Conservation (phyloP, 2,113 vertebrate species). For the Heterocephalus glaber region DNA sequence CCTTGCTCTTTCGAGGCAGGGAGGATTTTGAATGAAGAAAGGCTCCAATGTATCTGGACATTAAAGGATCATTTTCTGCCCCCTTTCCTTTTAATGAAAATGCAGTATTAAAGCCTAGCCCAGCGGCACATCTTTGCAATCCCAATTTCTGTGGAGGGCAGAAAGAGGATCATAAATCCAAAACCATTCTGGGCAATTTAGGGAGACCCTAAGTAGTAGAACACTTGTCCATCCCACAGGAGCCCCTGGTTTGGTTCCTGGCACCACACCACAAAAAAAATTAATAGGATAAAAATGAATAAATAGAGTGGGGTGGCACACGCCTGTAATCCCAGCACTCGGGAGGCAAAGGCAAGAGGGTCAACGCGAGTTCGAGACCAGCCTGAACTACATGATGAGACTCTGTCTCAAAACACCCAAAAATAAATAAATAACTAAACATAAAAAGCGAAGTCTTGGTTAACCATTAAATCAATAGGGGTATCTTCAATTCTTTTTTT, state of each 20-base stretch:
- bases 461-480: background rate
- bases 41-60: background rate
- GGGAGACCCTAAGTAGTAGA: background rate
- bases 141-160: background rate
- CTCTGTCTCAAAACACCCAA: background rate
- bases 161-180: background rate
- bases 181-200: background rate
- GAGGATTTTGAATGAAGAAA: constrained; percentile 19
- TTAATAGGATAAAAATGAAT: background rate
- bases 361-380: background rate
- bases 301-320: background rate
- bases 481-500: too few species aligned
- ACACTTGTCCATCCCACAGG: background rate
- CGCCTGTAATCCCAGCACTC: background rate
- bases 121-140: background rate
- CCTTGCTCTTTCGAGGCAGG: too few species aligned
- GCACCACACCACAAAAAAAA: background rate
- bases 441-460: constrained; percentile 11
- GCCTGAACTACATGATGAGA: background rate
- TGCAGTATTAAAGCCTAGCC: background rate
- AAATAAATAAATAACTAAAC: too few species aligned
- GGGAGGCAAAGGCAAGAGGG: background rate
- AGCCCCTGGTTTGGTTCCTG: background rate
- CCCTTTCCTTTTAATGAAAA: constrained; percentile 20
- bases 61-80: background rate